Conservation (phyloP, 2,113 vertebrate genomes). For the Forbesichthys papilliferus region DNA sequence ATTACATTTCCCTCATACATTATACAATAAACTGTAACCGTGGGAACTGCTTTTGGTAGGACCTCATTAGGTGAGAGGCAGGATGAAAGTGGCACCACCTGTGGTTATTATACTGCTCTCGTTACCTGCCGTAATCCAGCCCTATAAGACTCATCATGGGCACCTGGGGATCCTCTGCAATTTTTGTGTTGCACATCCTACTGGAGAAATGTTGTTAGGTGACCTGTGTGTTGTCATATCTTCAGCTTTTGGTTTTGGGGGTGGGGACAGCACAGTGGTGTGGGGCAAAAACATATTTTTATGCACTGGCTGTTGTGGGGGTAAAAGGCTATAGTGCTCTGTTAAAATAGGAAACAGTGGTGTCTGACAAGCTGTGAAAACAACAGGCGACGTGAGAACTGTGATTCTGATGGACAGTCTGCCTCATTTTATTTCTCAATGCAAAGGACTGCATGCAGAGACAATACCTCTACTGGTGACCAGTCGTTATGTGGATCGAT, state of each 20-base stretch:
- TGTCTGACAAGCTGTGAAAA: slow-evolving; percentile 69
- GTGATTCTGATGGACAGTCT: slow-evolving; percentile 56
- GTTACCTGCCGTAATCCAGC: background rate
- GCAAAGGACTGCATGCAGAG: slow-evolving; percentile 23
- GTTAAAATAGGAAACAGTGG: slow-evolving; percentile 38
- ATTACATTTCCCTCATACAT: background rate
- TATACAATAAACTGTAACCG: background rate
- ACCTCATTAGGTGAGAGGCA: background rate
- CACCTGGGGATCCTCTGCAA: background rate
- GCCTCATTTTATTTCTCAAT: slow-evolving; percentile 48
- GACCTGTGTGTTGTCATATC: slow-evolving; percentile 30
- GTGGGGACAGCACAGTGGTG: background rate
- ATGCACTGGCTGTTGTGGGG: slow-evolving; percentile 39
- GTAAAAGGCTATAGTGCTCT: slow-evolving; percentile 40
- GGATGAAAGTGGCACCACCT: background rate
- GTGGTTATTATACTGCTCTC: background rate
- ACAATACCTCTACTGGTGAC: background rate
- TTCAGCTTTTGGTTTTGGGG: slow-evolving; percentile 21
- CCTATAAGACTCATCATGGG: background rate
- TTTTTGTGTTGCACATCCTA: background rate
- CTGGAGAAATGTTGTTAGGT: background rate
- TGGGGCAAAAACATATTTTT: slow-evolving; percentile 32
- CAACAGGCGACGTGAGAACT: slow-evolving; percentile 41
- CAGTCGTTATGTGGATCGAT: too few relatives aligned
- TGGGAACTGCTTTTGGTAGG: background rate